phyloP scores from a whole-genome alignment of 37 sponge, comb jelly and placozoan genomes.

The Dysidea cf. avara region DNA sequence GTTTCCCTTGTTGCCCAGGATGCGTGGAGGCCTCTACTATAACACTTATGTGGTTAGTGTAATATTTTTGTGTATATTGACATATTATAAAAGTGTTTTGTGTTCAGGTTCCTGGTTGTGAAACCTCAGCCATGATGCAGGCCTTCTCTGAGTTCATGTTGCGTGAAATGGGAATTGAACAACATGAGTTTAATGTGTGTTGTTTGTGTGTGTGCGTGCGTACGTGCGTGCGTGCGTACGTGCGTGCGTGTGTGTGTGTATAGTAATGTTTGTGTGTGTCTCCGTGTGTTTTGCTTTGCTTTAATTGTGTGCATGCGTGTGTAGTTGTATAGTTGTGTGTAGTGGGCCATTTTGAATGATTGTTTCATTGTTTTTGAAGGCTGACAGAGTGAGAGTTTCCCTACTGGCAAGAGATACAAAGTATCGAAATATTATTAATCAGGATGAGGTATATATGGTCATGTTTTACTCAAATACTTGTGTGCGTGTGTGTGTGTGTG shows the following conservation, averaged over 20 bases:
- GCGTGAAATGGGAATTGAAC: conserved; percentile 47
- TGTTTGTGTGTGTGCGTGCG: conserved; percentile 10
- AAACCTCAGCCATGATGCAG: conserved; percentile 77
- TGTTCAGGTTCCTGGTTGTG: conserved; percentile 59
- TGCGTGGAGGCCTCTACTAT: conserved; percentile 85
- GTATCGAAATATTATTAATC: conserved; percentile 76
- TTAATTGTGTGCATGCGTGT: too few relatives aligned
- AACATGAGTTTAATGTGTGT: conserved; percentile 26
- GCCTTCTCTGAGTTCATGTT: conserved; percentile 76
- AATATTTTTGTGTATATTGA: background rate
- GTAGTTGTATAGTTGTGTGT: too few relatives aligned
- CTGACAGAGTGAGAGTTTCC: conserved; percentile 66
- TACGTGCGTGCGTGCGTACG: conserved; percentile 4
- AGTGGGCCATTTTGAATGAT: too few relatives aligned
- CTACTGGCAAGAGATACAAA: conserved; percentile 71
- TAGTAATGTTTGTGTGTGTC: conserved; percentile 7
- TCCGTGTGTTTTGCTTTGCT: background rate
- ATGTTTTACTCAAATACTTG: too few relatives aligned
- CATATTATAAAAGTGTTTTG: too few relatives aligned
- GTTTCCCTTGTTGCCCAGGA: conserved; percentile 84
- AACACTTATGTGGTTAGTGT: conserved; percentile 76
- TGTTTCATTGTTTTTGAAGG: background rate
- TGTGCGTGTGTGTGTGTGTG: too few relatives aligned
- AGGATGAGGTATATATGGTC: conserved; percentile 59
- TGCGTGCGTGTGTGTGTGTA: conserved; percentile 1